phyloP scores from a whole-genome alignment of 1,140 invertebrate genomes.

The Lordiphosa mommai region DNA sequence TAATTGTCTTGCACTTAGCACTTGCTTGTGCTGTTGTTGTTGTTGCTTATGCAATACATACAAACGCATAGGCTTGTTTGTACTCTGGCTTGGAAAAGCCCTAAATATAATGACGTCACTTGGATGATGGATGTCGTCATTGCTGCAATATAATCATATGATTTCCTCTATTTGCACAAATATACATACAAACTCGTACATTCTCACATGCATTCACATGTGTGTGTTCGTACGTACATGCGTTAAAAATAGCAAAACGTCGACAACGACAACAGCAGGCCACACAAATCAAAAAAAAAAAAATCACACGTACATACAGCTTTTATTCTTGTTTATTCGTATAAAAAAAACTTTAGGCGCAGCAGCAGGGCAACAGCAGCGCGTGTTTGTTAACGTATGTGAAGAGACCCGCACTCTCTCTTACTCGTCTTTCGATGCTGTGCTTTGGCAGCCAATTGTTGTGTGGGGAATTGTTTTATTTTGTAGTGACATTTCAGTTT shows the following conservation, averaged over 20 bases:
- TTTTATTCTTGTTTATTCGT: slow-evolving; percentile 39
- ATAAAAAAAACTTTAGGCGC: slow-evolving; percentile 16
- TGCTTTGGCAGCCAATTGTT: slow-evolving; percentile 49
- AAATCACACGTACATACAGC: slow-evolving; percentile 26
- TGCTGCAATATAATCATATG: slow-evolving; percentile 45
- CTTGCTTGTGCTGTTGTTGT: slow-evolving; percentile 29
- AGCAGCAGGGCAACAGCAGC: slow-evolving; percentile 33
- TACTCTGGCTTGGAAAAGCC: not conserved
- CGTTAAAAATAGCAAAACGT: slow-evolving; percentile 45
- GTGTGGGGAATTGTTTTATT: slow-evolving; percentile 59
- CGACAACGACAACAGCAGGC: not conserved
- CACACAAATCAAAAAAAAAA: slow-evolving; percentile 45
- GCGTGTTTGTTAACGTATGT: slow-evolving; percentile 40
- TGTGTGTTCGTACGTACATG: slow-evolving; percentile 38
- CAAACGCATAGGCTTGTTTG: slow-evolving; percentile 29
- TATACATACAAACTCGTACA: slow-evolving; percentile 18
- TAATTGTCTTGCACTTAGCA: slow-evolving; percentile 47
- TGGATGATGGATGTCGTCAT: slow-evolving; percentile 34
- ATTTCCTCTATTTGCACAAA: slow-evolving; percentile 42
- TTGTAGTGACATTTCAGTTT: slow-evolving; percentile 47
- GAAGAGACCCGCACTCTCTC: slow-evolving; percentile 8
- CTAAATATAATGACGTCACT: slow-evolving; percentile 42
- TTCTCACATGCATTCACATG: slow-evolving; percentile 30
- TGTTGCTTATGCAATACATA: slow-evolving; percentile 49
- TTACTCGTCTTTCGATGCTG: slow-evolving; percentile 2